Percentiles rank a stretch among this genome's conserved stretches.
Evolutionary conservation across 2,888 invertebrate species (phyloP).

Genomic region (Rhorus exstirpatorius): DNA sequence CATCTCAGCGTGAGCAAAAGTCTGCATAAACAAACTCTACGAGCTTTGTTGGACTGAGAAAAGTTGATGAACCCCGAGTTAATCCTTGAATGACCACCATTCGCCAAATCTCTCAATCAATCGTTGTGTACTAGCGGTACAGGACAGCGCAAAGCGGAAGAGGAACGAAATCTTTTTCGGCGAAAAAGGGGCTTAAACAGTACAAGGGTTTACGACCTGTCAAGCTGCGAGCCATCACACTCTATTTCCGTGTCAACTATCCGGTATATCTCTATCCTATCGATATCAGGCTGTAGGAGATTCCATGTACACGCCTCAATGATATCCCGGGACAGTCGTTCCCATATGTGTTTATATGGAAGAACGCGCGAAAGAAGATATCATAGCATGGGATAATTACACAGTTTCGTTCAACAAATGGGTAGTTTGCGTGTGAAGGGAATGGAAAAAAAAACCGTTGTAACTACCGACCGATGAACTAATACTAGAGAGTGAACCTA

Average conservation of each 20-base stretch:
- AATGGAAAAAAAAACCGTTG: not conserved
- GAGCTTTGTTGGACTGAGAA: no score
- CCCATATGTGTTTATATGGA: constrained; percentile 34
- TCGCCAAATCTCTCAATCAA: no score
- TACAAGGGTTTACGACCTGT: not conserved
- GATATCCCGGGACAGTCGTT: constrained; percentile 32
- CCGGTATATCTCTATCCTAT: constrained; percentile 45
- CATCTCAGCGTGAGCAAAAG: no score
- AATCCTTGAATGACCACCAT: no score
- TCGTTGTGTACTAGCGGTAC: no score
- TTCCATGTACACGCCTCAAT: constrained; percentile 13
- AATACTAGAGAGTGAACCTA: not conserved
- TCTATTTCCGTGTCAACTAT: constrained; percentile 43
- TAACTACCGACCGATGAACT: not conserved
- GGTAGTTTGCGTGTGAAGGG: not conserved
- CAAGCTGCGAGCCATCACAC: constrained; percentile 10
- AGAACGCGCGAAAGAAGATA: constrained; percentile 19
- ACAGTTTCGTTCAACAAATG: constrained; percentile 1
- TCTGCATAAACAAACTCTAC: no score
- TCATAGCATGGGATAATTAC: constrained; percentile 41
- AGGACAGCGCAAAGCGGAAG: not conserved
- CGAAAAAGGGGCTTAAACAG: not conserved
- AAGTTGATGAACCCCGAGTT: no score
- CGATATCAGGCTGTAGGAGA: constrained; percentile 32
- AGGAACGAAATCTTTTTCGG: not conserved